Evolutionary conservation across 2,113 vertebrate species (phyloP), one percentile per base, ranked within the genome.

Genomic region (Heliornis fulica): DNA sequence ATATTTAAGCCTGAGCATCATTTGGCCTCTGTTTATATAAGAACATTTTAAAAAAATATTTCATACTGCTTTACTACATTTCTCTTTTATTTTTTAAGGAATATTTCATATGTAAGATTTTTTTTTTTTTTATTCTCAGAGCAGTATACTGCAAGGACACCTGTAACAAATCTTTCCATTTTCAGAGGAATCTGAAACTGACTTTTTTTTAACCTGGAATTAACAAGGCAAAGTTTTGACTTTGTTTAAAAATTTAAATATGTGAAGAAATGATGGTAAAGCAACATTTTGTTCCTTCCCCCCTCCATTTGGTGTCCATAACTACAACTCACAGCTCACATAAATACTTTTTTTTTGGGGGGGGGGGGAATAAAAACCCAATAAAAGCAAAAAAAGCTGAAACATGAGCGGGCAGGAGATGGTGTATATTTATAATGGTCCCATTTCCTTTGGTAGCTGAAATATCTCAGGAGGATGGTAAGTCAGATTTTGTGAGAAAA

Each of bases 401-500:
- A 59, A 70, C 0, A 13, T 17, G 28, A 45, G 4, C 36, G 56
- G 60, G 32, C 11, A 91, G 21, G 20, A 81, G 11, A 64, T 29
- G 10, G 5, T 76, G 10, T 50, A 16, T 21, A n/a, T n/a, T n/a
- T n/a, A 5, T 45, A 53, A 91, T 7, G 8, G 11, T 89, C 4
- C 8, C 28, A 2, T 17, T 3, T 56, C 11, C 26, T 63, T 60
- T 65, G 22, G 22, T 53, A 83, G 36, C 13, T n/a, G n/a, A 87
- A 87, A 11, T 40, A 54, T 64, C 23, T 56, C 61, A 60, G 23
- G 14, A 10, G 11, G 9, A 7, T 21, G 19, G 13, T 26, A 94
- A 68, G 38, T n/a, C 43, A 83, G 38, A 31, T 59, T 83, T 72
- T 88, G 9, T 66, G 50, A 46, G 51, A 93, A 95, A 81, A 88